These are phyloP conservation scores for Trachelus iudaicus DNA, from an alignment of 2,888 invertebrate species.

Conservation along the genomic window DNA sequence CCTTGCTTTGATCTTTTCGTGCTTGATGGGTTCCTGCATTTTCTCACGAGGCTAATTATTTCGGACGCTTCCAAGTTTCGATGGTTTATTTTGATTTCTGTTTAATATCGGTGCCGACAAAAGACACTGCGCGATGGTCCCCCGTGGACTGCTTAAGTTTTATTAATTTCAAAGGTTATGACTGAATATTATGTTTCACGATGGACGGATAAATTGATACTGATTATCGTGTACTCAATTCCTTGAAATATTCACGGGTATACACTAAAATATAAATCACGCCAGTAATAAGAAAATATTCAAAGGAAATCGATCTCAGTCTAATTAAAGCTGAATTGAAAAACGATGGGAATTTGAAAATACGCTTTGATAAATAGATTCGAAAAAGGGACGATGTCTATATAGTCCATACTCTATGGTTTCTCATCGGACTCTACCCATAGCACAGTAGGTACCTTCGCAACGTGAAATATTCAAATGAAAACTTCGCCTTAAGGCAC, in stretches of 20 bases:
- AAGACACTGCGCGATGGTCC: constrained; percentile 10
- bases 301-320: background rate
- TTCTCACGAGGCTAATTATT: background rate
- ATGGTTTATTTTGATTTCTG: constrained; percentile 32
- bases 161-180: background rate
- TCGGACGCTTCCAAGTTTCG: background rate
- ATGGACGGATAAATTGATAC: background rate
- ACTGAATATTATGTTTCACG: background rate
- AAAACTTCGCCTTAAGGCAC: constrained; percentile 55
- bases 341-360: background rate
- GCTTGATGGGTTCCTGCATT: background rate
- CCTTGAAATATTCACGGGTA: background rate
- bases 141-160: constrained; percentile 10
- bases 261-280: background rate
- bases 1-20: background rate
- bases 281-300: background rate
- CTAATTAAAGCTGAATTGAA: background rate
- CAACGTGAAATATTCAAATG: constrained; percentile 45
- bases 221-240: background rate
- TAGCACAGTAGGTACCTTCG: background rate
- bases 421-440: background rate
- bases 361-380: background rate
- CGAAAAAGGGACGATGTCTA: background rate
- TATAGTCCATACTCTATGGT: background rate
- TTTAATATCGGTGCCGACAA: constrained; percentile 26